phyloP scores from a whole-genome alignment of 2,888 invertebrate genomes.

The Halocaridina rubra region DNA sequence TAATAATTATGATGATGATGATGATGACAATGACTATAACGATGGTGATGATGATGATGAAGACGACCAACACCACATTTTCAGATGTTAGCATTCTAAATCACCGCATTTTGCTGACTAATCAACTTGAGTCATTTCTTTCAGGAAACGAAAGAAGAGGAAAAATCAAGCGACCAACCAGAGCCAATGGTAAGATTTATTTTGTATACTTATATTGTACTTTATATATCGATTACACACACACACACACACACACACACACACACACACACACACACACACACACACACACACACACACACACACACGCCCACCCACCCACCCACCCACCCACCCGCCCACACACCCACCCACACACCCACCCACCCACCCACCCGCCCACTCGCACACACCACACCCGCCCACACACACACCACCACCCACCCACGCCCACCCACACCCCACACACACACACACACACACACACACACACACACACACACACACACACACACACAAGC shows the following conservation, averaged over 20 bases:
- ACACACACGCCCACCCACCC: neutral
- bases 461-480: neutral
- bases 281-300: neutral
- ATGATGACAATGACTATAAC: neutral
- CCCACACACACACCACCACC: neutral
- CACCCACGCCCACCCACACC: neutral
- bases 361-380: neutral
- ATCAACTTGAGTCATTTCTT: too few relatives aligned
- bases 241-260: neutral
- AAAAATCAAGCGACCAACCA: too few relatives aligned
- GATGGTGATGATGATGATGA: neutral
- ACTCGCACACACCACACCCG: neutral
- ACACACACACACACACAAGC: neutral
- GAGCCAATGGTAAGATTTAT: too few relatives aligned
- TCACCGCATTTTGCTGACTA: too few relatives aligned
- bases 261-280: neutral
- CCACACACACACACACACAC: neutral
- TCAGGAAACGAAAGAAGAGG: too few relatives aligned
- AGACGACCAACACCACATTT: too few relatives aligned
- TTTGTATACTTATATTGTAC: neutral
- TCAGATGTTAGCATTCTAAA: neutral
- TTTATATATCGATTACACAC: neutral
- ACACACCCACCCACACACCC: neutral
- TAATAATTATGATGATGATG: too few relatives aligned
- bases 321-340: neutral